Percentiles rank a stretch among this genome's conserved stretches.
These are phyloP conservation scores for Polypedilum pembai DNA, from an alignment of 1,140 invertebrate genomes.

Conservation along the genomic window DNA sequence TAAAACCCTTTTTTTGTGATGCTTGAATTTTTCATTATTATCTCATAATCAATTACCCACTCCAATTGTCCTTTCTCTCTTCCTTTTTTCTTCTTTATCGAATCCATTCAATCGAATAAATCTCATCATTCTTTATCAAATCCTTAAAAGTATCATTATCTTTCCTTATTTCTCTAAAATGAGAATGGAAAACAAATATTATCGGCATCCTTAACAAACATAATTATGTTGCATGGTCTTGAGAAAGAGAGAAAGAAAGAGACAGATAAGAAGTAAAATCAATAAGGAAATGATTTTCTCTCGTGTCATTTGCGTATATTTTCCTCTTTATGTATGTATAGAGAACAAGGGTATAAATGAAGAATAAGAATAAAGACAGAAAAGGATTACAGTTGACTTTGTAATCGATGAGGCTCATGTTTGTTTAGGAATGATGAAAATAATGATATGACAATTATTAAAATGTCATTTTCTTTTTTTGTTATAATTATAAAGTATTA, in stretches of 20 bases:
- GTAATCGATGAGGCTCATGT: background rate
- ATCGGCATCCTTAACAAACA: constrained; percentile 12
- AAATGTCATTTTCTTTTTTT: no score
- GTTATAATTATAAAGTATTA: no score
- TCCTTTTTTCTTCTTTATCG: no score
- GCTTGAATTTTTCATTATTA: background rate
- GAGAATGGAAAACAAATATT: background rate
- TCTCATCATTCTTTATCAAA: background rate
- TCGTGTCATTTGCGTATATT: background rate
- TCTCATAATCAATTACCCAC: constrained; percentile 13
- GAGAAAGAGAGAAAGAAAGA: background rate
- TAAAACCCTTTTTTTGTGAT: background rate
- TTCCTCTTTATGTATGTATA: no score
- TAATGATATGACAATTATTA: no score
- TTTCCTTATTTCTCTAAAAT: background rate
- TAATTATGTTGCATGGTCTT: constrained; percentile 17
- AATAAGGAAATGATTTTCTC: background rate
- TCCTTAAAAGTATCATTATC: constrained; percentile 3
- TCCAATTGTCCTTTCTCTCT: background rate
- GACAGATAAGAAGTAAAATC: background rate
- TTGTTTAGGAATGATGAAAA: background rate
- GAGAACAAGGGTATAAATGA: no score
- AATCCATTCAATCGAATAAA: no score
- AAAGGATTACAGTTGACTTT: constrained; percentile 12
- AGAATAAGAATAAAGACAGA: background rate